Evolutionary conservation across 2,797 vertebrate species (phyloP).

Genomic region (Cyclopterus lumpus): DNA sequence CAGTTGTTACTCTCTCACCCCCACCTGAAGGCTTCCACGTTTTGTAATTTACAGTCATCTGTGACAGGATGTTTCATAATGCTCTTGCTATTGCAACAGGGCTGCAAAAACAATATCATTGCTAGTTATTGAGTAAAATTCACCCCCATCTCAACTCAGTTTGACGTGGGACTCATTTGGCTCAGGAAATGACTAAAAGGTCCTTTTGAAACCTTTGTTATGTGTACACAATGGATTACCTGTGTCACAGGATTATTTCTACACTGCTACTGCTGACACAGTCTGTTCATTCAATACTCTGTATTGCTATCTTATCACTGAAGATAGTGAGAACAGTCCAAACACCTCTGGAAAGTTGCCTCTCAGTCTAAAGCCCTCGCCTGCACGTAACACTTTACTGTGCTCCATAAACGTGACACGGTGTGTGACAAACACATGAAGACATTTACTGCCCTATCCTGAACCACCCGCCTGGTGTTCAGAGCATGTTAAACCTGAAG

Average conservation of each 20-base stretch:
- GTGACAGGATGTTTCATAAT: slow-evolving; percentile 28
- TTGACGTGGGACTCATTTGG: background rate
- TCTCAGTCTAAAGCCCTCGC: background rate
- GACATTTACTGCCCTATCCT: slow-evolving; percentile 31
- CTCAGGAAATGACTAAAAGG: background rate
- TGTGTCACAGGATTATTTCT: background rate
- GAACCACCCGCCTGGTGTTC: slow-evolving; percentile 14
- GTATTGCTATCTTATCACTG: background rate
- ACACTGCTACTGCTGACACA: background rate
- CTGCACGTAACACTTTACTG: slow-evolving; percentile 8
- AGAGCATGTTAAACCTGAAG: slow-evolving; percentile 18
- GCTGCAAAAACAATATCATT: background rate
- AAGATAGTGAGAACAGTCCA: slow-evolving; percentile 7
- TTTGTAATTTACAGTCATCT: slow-evolving; percentile 1
- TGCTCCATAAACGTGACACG: slow-evolving; percentile 34
- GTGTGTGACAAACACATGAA: slow-evolving; percentile 20
- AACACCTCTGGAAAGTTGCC: background rate
- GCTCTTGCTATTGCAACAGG: slow-evolving; percentile 14
- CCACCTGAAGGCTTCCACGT: slow-evolving; percentile 25
- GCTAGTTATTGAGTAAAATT: background rate
- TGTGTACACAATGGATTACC: background rate
- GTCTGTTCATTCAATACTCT: slow-evolving; percentile 11
- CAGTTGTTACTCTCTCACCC: slow-evolving; percentile 3
- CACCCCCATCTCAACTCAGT: background rate
- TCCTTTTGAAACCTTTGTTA: background rate